phyloP scores from a whole-genome alignment of 2,888 invertebrate genomes.

The Tiliacea citrago region DNA sequence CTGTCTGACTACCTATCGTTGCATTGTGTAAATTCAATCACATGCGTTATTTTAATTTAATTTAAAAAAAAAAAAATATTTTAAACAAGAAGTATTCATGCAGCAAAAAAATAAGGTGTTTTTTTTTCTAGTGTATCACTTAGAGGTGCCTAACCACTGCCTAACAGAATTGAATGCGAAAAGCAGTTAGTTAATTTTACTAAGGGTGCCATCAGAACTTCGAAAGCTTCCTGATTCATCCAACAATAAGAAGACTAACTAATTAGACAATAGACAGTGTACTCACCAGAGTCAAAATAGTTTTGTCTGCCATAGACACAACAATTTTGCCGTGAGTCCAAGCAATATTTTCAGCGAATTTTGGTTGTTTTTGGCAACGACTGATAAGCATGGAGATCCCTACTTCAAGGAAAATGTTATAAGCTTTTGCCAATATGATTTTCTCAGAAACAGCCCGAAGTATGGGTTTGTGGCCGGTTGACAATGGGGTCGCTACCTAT shows the following conservation, averaged over 20 bases:
- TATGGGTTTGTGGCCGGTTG: neutral
- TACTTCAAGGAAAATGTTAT: neutral
- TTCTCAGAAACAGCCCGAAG: neutral
- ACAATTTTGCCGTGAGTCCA: neutral
- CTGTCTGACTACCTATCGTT: too few species aligned
- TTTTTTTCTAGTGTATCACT: too few species aligned
- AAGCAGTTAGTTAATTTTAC: too few species aligned
- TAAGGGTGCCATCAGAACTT: neutral
- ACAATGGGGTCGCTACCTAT: too few species aligned
- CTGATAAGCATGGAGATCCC: neutral
- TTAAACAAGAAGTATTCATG: too few species aligned
- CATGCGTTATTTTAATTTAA: too few species aligned
- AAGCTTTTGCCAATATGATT: neutral
- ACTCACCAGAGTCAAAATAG: neutral
- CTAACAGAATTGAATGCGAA: too few species aligned
- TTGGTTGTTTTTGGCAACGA: neutral
- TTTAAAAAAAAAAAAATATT: too few species aligned
- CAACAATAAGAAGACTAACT: neutral
- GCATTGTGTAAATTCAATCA: too few species aligned
- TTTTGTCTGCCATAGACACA: neutral
- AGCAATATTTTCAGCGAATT: neutral
- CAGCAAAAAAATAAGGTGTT: too few species aligned
- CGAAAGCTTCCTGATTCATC: neutral
- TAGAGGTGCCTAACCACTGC: too few species aligned
- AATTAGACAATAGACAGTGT: neutral